Evolutionary conservation across 2,797 vertebrate species (phyloP).

Genomic region (Lithobates pipiens): DNA sequence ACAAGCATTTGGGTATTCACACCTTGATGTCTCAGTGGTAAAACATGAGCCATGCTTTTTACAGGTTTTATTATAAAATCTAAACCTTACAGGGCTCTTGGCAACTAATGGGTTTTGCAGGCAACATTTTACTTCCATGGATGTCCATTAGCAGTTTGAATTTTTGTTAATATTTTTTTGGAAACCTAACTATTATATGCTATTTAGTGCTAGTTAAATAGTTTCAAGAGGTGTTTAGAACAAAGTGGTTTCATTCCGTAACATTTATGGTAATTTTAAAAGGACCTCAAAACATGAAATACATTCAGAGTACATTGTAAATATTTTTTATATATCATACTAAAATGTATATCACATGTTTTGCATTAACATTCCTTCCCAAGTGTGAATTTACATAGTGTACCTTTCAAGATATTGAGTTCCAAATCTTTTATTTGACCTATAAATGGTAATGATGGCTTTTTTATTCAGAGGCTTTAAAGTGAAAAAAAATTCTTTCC

Average conservation of each 20-base stretch:
- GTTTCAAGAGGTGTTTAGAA: conserved; percentile 64
- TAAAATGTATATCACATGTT: conserved; percentile 58
- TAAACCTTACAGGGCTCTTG: conserved; percentile 72
- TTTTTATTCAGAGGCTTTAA: conserved; percentile 1
- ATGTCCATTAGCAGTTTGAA: conserved; percentile 76
- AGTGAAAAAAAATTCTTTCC: not conserved
- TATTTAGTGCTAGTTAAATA: conserved; percentile 64
- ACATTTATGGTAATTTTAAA: conserved; percentile 63
- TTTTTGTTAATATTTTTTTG: conserved; percentile 70
- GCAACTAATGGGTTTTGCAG: conserved; percentile 89
- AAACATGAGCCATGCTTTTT: conserved; percentile 78
- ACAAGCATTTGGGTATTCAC: conserved; percentile 78
- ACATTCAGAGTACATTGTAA: conserved; percentile 60
- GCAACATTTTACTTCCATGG: conserved; percentile 74
- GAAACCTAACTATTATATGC: conserved; percentile 70
- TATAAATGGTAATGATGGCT: conserved; percentile 46
- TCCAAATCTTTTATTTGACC: conserved; percentile 57
- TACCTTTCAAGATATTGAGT: conserved; percentile 57
- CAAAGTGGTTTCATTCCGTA: conserved; percentile 67
- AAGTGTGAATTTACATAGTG: conserved; percentile 56
- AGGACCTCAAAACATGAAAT: conserved; percentile 61
- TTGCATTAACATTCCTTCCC: conserved; percentile 58
- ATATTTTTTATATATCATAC: conserved; percentile 61
- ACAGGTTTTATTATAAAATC: conserved; percentile 78
- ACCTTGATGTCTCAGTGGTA: conserved; percentile 76